Conservation (phyloP, 2,797 vertebrate genomes). For the Sebastes oblongus region DNA sequence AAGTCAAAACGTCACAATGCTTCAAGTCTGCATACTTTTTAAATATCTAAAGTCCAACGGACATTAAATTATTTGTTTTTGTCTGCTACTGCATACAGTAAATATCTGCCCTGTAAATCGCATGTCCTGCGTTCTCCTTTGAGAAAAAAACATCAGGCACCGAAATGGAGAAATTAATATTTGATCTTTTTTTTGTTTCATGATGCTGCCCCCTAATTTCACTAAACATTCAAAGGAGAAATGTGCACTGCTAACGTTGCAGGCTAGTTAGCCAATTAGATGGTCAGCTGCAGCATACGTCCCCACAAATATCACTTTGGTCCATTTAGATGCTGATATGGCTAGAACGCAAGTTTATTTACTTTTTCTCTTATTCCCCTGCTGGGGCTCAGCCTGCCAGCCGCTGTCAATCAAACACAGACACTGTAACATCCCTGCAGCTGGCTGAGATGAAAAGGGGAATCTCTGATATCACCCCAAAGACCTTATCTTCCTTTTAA, state of each 20-base stretch:
- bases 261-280: no score
- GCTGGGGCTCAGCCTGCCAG: not conserved
- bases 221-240: not conserved
- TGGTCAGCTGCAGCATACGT: not conserved
- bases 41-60: not conserved
- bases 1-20: not conserved
- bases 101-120: not conserved
- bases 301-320: not conserved
- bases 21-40: not conserved
- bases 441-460: not conserved
- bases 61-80: not conserved
- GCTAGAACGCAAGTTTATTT: not conserved
- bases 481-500: not conserved
- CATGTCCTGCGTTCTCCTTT: not conserved
- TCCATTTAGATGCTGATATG: not conserved
- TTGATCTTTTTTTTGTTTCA: not conserved
- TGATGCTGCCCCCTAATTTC: not conserved
- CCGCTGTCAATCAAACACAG: not conserved
- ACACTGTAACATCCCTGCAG: no score
- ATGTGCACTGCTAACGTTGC: not conserved
- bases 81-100: not conserved
- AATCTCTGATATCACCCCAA: not conserved
- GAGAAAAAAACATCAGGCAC: not conserved
- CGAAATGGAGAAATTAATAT: not conserved
- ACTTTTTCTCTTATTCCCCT: not conserved